Evolutionary conservation across 2,113 vertebrate species (phyloP), one percentile per base, ranked within the genome.

Genomic region (Malurus alboscapulatus): DNA sequence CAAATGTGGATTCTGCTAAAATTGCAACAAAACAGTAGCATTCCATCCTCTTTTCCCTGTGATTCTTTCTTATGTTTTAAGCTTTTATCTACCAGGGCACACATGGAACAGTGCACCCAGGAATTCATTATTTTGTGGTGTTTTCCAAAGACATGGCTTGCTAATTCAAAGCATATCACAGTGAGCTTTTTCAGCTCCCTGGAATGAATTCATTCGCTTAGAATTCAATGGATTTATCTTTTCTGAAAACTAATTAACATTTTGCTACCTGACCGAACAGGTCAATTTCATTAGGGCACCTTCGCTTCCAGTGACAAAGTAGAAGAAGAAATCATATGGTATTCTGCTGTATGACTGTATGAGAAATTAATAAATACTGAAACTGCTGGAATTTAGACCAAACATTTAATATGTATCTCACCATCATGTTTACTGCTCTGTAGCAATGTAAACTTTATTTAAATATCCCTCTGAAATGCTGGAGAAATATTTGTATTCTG

Each of bases 211-310:
- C 5, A n/a, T 20, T 86, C 6, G 20, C 57, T 91, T 78, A 81
- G 36, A 91, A 95, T 75, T 90, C 42, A 79, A 51, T 53, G 40
- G 54, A 94, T 90, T 73, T 71, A 93, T 90, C 63, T 90, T 88
- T 96, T 73, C 62, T 84, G 81, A 92, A 93, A 93, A 65, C 58
- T 73, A 93, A 93, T 96, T 91, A 95, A 91, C 62, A 76, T 62
- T 91, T 92, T 95, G 36, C 76, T 44, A 65, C 36, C 44, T 85
- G 68, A 72, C 84, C 14, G 2, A 88, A 47, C 47, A 90, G 84
- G 71, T 95, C 77, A 87, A 84, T 94, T 95, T 69, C 32, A 58
- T 74, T 81, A 76, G n/a, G 45, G 59, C 38, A 75, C 36, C 21
- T 87, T 95, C 59, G 81, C 47, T 87, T 92, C 58, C 40, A 32